Evolutionary conservation across 2,797 vertebrate genomes (phyloP), one percentile per base, ranked within the genome.

Genomic region (Oreochromis mossambicus): DNA sequence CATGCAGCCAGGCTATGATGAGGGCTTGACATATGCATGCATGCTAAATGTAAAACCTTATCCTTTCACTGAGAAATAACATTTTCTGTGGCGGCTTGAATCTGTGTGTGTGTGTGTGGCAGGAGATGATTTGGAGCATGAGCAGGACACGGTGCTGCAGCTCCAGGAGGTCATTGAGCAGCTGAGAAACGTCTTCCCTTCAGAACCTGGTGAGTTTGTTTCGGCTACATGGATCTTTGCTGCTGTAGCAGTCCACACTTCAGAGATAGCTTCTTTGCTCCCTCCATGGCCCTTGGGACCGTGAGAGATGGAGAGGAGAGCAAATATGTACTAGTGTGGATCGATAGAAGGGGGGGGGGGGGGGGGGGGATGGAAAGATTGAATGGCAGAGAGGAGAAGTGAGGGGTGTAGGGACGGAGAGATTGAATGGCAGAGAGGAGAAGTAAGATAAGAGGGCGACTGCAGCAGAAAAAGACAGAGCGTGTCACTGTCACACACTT

Each of bases 91-190:
- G 46, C 13, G 78, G 61, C 61, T 1, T 38, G 19, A 63, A 63
- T 0, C 10, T 55, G 21, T 32, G 48, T 50, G 48, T 50, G 17
- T 61, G 32, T 63, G 26, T 90, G 82, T 88, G 46, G 48, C 93
- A 99, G 98, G 97, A 80, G 97, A 98, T 36, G 94, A 97, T 75
- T 81, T 94, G 87, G 97, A 97, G 41, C 95, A 96, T 11, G 97
- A 97, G 83, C 97, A 97, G 83, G 97, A 99, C 73, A 98, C 98
- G 14, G 98, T 98, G 79, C 86, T 98, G 92, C 98, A 98, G 94
- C 96, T 99, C 81, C 98, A 99, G 92, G 98, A 99, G 89, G 98
- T 99, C 83, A 99, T 99, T 90, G 98, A 99, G 95, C 98, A 99
- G 93, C 96, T 99, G 93, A 97, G 97, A 86, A 99, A 98, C 52